Conservation (phyloP, 2,113 vertebrate species). For the Heteronetta atricapilla region DNA sequence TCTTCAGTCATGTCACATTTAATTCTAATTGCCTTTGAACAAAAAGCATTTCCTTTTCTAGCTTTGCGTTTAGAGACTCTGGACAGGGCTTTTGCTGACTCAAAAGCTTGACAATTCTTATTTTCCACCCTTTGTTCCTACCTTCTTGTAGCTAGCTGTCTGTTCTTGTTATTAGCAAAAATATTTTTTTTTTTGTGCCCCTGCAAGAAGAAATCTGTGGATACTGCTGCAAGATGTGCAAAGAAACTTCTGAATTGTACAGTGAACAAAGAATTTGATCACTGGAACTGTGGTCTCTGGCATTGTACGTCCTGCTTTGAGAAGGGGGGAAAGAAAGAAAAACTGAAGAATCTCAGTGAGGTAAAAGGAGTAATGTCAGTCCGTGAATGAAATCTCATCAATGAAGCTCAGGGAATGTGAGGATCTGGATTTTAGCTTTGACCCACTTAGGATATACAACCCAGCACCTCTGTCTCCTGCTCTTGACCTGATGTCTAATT, state of each 20-base stretch:
- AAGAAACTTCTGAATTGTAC: neutral
- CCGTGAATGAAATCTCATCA: neutral
- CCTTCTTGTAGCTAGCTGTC: constrained; percentile 40
- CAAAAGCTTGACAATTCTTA: constrained; percentile 15
- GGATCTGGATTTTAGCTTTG: neutral
- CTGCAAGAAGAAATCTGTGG: constrained; percentile 1
- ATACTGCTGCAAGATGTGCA: neutral
- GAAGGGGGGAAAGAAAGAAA: neutral
- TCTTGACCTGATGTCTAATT: neutral
- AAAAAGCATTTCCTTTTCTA: constrained; percentile 56
- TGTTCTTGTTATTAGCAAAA: neutral
- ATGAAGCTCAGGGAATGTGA: fast-evolving
- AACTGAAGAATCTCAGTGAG: neutral
- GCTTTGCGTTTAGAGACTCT: constrained; percentile 12
- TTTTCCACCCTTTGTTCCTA: constrained; percentile 14
- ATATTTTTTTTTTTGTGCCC: neutral
- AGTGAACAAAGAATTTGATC: neutral
- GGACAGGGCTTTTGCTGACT: constrained; percentile 46
- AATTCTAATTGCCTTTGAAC: constrained; percentile 69
- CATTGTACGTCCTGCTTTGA: neutral
- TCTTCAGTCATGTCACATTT: constrained; percentile 47
- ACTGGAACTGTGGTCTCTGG: neutral
- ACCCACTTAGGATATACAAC: neutral
- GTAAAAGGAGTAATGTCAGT: neutral
- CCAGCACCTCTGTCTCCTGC: neutral